phyloP scores from a whole-genome alignment of 2,888 invertebrate genomes.

The Myopa tessellatipennis region DNA sequence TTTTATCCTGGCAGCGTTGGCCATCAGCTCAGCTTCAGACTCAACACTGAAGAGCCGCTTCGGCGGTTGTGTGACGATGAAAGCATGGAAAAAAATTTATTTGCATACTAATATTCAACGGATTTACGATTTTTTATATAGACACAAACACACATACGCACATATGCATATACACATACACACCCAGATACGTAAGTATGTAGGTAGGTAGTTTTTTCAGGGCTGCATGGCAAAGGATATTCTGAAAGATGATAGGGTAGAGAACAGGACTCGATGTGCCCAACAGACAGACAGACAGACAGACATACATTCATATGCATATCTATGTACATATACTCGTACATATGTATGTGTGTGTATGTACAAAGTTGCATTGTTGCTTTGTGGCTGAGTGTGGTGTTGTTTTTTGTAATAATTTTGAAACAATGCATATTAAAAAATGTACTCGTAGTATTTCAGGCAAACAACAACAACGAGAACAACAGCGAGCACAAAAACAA shows the following conservation, averaged over 20 bases:
- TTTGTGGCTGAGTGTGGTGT: background rate
- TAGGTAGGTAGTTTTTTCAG: no score
- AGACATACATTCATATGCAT: background rate
- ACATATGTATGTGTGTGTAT: no score
- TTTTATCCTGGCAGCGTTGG: conserved; percentile 16
- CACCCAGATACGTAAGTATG: background rate
- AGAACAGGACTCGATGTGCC: background rate
- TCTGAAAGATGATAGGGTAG: background rate
- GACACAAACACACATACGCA: no score
- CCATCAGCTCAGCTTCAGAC: conserved; percentile 47
- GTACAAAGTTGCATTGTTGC: background rate
- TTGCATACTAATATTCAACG: conserved; percentile 57
- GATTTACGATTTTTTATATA: conserved; percentile 45
- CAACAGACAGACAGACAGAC: conserved; percentile 9
- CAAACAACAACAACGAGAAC: background rate
- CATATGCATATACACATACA: background rate
- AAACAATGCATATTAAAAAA: conserved; percentile 29
- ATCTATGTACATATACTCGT: no score
- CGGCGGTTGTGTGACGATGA: conserved; percentile 26
- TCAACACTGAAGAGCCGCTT: conserved; percentile 39
- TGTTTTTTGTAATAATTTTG: conserved; percentile 32
- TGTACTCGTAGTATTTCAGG: background rate
- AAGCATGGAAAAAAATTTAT: conserved; percentile 51
- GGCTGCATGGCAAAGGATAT: background rate
- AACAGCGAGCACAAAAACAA: no score